Base-by-base conservation (phyloP, 2,888 invertebrate genomes). In the Archips xylosteana region DNA sequence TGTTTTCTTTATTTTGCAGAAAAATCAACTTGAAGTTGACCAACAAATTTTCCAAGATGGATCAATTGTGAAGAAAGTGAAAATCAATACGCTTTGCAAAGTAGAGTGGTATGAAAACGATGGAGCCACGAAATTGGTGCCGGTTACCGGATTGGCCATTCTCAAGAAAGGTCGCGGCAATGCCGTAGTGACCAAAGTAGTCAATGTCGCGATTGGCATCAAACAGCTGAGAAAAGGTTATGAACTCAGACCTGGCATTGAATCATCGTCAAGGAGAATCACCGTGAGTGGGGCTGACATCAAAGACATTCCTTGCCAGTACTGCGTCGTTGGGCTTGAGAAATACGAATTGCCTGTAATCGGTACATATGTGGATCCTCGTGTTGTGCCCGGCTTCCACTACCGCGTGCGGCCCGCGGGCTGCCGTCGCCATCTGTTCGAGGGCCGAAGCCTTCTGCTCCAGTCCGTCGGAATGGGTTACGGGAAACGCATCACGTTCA, bases 391-490 rank as follows among this genome's bases (percentile, higher is more conserved):
- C 75, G 97, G 97, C 34, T 97, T 97, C 90, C 91, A 95, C 80
- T 97, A 97, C 91, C 95, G 95, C 75, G 96, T 97, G 5, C 95
- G 97, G 6, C 96, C 96, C 2, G 96, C 96, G n/a, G 95, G 95
- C 76, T 93, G 95, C 78, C 95, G 95, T 62, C 95, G 95, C 54
- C 95, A 95, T 79, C 91, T 97, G 9, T 97, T 97, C 84, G 94
- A 95, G 71, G 96, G 96, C 0, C 94, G 96, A 75, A 95, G 96
- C 62, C 86, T 96, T 71, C 89, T 95, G 66, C 91, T 97, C 51
- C 91, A 95, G 74, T 96, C 95, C 59, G 94, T 97, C 76, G 97
- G 97, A 10, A 95, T 96, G 93, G 97, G 97, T 23, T 97, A 97
- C 82, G 97, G 97, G 42, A 97, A 97, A 84, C 95, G 97, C 65